A percentile compares a stretch with the other conserved stretches of the same genome.
Conservation (phyloP, 1,140 invertebrate genomes). For the Macrobrachium nipponense region DNA sequence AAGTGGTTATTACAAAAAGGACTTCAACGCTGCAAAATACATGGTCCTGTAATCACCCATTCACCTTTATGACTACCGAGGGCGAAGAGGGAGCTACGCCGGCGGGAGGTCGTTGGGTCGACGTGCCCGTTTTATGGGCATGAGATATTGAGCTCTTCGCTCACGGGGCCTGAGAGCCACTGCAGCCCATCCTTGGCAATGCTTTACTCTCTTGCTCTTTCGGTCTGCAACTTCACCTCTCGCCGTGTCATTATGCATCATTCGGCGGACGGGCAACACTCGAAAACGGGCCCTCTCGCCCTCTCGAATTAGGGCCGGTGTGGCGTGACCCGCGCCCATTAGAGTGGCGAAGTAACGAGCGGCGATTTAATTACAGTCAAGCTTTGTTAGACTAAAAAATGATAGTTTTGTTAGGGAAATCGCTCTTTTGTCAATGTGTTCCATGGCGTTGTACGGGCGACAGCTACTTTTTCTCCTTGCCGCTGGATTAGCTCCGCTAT, state of each 20-base stretch:
- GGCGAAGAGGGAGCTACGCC: slow-evolving; percentile 4
- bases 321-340: slow-evolving; percentile 30
- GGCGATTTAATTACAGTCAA: slow-evolving; percentile 48
- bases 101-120: background rate
- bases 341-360: slow-evolving; percentile 28
- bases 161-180: background rate
- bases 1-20: slow-evolving; percentile 8
- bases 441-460: slow-evolving; percentile 4
- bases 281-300: slow-evolving; percentile 22
- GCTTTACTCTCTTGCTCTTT: slow-evolving; percentile 22
- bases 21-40: slow-evolving; percentile 34
- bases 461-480: background rate
- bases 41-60: slow-evolving; percentile 31
- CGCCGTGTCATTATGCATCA: slow-evolving; percentile 11
- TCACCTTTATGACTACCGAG: slow-evolving; percentile 32
- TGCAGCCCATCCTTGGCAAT: background rate
- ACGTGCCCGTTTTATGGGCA: background rate
- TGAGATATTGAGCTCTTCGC: background rate
- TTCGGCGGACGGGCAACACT: background rate
- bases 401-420: slow-evolving; percentile 43
- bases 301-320: background rate
- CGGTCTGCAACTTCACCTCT: slow-evolving; percentile 5
- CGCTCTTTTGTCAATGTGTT: slow-evolving; percentile 38
- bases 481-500: background rate
- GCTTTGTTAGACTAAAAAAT: slow-evolving; percentile 39